Evolutionary conservation across 2,113 vertebrate species (phyloP).

Genomic region (Vanacampus margaritifer): DNA sequence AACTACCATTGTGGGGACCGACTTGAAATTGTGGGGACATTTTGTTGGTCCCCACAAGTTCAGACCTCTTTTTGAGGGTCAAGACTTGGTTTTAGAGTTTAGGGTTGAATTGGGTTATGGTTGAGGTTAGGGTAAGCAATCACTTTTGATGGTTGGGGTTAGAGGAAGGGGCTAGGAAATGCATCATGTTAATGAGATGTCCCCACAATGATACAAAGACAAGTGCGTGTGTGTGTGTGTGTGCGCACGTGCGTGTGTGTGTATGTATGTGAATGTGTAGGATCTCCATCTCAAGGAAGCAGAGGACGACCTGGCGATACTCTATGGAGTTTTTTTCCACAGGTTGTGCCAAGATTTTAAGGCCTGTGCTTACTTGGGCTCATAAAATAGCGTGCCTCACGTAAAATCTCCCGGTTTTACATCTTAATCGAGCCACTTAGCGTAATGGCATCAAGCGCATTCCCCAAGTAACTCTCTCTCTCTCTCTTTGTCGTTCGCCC

Average conservation of each 20-base stretch:
- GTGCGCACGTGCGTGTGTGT: background rate
- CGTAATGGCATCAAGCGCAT: conserved; percentile 26
- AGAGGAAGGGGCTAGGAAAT: too few relatives aligned
- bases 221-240: too few relatives aligned
- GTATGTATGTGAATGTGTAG: conserved; percentile 2
- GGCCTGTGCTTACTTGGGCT: conserved; percentile 42
- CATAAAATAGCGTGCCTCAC: conserved; percentile 42
- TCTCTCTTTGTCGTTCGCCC: conserved; percentile 16
- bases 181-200: too few relatives aligned
- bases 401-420: conserved; percentile 50
- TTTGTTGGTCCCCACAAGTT: too few relatives aligned
- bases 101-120: too few relatives aligned
- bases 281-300: conserved; percentile 23
- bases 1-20: too few relatives aligned
- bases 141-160: too few relatives aligned
- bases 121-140: too few relatives aligned
- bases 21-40: too few relatives aligned
- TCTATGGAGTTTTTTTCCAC: conserved; percentile 58
- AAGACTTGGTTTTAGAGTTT: too few relatives aligned
- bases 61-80: too few relatives aligned
- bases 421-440: conserved; percentile 38
- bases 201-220: too few relatives aligned
- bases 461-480: conserved; percentile 35
- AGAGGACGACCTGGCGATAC: conserved; percentile 17
- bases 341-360: conserved; percentile 55